These are phyloP conservation scores for Pristionchus japonicus DNA, from an alignment of 2,888 invertebrate genomes.

Conservation along the genomic window DNA sequence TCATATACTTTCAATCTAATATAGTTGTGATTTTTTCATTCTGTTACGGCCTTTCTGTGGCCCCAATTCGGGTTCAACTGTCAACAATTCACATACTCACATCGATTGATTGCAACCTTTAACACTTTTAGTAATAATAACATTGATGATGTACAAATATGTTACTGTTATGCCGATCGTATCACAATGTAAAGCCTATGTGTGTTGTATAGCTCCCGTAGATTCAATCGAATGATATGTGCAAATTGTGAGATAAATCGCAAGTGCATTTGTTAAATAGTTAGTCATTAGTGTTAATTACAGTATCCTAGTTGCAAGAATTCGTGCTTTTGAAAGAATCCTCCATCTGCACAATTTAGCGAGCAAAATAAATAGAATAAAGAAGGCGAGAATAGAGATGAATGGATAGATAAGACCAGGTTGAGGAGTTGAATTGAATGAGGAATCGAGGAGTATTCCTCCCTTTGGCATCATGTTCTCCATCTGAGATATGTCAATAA, in stretches of 20 bases:
- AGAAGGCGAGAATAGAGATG: constrained; percentile 7
- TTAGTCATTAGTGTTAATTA: neutral
- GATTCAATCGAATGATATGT: constrained; percentile 28
- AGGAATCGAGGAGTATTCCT: constrained; percentile 4
- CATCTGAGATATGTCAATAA: too few relatives aligned
- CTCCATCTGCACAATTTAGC: constrained; percentile 46
- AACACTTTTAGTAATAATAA: neutral
- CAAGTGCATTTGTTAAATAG: neutral
- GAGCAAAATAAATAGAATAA: constrained; percentile 27
- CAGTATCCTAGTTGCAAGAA: constrained; percentile 36
- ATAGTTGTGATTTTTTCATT: neutral
- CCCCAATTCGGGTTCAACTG: neutral
- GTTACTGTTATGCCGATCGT: neutral
- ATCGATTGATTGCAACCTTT: neutral
- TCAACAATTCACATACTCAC: constrained; percentile 22
- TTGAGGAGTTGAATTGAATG: constrained; percentile 26
- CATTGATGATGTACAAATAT: constrained; percentile 28
- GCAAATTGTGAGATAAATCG: neutral
- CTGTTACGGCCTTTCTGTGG: constrained; percentile 26
- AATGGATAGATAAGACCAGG: constrained; percentile 43
- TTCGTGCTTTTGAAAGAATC: neutral
- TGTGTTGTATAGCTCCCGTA: neutral
- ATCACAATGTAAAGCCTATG: constrained; percentile 37
- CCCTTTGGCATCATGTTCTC: constrained; percentile 1
- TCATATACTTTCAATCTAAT: neutral